Evolutionary conservation across 2,797 vertebrate species (phyloP), one percentile per base, ranked within the genome.

Genomic region (Poecilia wingei): DNA sequence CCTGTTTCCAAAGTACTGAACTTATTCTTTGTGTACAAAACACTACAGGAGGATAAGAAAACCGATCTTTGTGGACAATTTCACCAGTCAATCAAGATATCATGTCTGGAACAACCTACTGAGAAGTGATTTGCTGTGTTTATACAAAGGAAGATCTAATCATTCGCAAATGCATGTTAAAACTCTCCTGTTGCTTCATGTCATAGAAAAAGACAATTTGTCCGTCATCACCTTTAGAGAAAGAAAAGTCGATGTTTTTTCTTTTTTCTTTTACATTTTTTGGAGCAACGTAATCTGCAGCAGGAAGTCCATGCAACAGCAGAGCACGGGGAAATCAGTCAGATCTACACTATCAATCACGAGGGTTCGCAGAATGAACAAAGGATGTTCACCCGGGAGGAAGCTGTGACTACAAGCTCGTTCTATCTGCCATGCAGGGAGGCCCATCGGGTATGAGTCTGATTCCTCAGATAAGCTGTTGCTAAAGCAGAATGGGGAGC

Each of bases 401-500:
- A 83, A 74, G 39, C 57, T 45, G 59, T 28, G 14, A 55, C 68
- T 74, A 74, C 51, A 70, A 33, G 73, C 25, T 71, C 22, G 74
- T 39, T 77, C 45, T 76, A 2, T 81, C 66, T 74, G 80, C 75
- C 89, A 91, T 93, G 90, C 89, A 89, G 66, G 79, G 78, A 91
- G 71, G 85, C 78, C 81, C 28, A 45, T 69, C 6, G 61, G 51
- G 79, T 36, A 4, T 72, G 2, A 66, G 77, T 90, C 87, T 90
- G 77, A 88, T 85, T 84, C 79, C 86, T 93, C 90, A 92, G 91
- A 91, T 77, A 81, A 86, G 70, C 41, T 57, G 57, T 43, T 77
- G 77, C 20, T 78, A 0, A 89, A 90, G 87, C 78, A 83, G 66
- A 83, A 33, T 43, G 84, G 89, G 92, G 88, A 74, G 1, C 47